These are phyloP conservation scores for Hydraecia micacea DNA, from an alignment of 2,888 invertebrate genomes.

Conservation along the genomic window DNA sequence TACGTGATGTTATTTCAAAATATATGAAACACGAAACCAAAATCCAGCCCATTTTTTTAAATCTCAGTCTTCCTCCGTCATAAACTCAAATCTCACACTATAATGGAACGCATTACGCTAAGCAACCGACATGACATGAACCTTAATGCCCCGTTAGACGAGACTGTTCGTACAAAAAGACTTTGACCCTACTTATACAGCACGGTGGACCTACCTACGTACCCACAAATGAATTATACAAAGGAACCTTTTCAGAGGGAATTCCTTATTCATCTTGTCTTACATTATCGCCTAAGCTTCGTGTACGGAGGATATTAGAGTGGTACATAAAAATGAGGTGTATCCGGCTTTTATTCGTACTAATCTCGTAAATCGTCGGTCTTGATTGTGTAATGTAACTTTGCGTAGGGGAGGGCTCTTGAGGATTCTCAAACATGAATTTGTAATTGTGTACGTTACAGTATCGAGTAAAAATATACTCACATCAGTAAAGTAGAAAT, in stretches of 20 bases:
- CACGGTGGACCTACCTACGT: conserved; percentile 58
- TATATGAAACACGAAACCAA: no score
- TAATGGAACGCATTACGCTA: conserved; percentile 46
- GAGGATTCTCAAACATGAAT: conserved; percentile 5
- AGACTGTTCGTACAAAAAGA: conserved; percentile 59
- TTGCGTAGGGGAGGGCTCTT: conserved; percentile 9
- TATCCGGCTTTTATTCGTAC: conserved; percentile 31
- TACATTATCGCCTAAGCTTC: conserved; percentile 71
- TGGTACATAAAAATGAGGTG: conserved; percentile 42
- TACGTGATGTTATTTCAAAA: neutral
- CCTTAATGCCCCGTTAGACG: conserved; percentile 47
- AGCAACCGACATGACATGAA: conserved; percentile 41
- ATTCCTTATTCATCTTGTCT: conserved; percentile 74
- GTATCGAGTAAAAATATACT: neutral
- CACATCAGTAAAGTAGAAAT: neutral
- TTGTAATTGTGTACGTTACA: neutral
- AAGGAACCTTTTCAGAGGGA: conserved; percentile 67
- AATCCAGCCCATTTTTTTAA: neutral
- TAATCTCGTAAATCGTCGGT: conserved; percentile 41
- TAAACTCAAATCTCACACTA: neutral
- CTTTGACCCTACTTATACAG: conserved; percentile 71
- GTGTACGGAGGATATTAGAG: conserved; percentile 66
- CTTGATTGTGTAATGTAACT: conserved; percentile 27
- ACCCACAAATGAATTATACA: conserved; percentile 76
- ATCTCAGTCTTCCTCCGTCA: neutral